phyloP scores from a whole-genome alignment of 2,797 vertebrate genomes.

The Apogon hyalosoma region DNA sequence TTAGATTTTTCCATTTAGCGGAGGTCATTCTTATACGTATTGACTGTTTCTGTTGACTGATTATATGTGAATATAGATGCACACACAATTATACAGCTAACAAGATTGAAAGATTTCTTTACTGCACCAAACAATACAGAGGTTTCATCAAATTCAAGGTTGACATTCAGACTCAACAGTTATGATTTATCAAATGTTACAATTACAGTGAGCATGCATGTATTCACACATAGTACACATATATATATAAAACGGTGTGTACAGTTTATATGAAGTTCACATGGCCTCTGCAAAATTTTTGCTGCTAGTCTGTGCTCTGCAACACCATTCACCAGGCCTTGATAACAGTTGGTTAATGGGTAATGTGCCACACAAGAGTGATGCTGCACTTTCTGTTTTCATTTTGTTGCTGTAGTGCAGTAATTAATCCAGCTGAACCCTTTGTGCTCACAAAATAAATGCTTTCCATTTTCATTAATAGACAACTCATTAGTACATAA shows the following conservation, averaged over 20 bases:
- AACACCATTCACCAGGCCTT: slow-evolving; percentile 59
- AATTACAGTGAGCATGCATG: neutral
- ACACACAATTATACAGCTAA: slow-evolving; percentile 36
- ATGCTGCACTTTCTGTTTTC: slow-evolving; percentile 82
- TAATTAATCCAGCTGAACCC: slow-evolving; percentile 87
- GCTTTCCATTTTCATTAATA: slow-evolving; percentile 89
- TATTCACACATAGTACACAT: slow-evolving; percentile 1
- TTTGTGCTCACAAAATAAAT: slow-evolving; percentile 87
- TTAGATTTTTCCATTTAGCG: slow-evolving; percentile 18
- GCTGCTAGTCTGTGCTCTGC: slow-evolving; percentile 39
- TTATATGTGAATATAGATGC: neutral
- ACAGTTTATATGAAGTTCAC: slow-evolving; percentile 54
- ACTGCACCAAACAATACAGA: neutral
- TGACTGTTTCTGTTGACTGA: slow-evolving; percentile 26
- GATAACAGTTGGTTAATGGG: slow-evolving; percentile 84
- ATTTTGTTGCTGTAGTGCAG: slow-evolving; percentile 84
- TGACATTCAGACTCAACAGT: slow-evolving; percentile 22
- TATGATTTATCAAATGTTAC: slow-evolving; percentile 12
- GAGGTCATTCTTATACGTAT: slow-evolving; percentile 38
- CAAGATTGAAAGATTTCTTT: slow-evolving; percentile 24
- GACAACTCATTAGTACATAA: slow-evolving; percentile 88
- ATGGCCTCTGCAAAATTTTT: slow-evolving; percentile 30
- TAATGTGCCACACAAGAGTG: slow-evolving; percentile 80
- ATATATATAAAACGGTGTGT: no score
- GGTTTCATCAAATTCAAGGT: neutral